A percentile compares a stretch with the other conserved stretches of the same genome.
These are phyloP conservation scores for Crotalus helleri DNA, from an alignment of 2,113 vertebrate genomes.

Conservation along the genomic window DNA sequence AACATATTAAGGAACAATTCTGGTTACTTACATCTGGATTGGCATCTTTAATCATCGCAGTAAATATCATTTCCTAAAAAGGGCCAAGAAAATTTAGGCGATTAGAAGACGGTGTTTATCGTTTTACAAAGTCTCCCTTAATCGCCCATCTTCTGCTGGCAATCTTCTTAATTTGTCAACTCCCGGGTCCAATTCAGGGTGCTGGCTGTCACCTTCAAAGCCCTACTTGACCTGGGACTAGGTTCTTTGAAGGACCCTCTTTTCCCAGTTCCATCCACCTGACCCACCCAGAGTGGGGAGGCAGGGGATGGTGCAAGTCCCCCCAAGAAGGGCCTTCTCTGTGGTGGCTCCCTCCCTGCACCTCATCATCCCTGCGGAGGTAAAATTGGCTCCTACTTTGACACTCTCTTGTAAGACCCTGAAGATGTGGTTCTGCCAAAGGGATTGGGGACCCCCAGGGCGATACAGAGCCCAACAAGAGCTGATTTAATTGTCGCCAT, in stretches of 20 bases:
- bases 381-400: not conserved
- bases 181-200: not conserved
- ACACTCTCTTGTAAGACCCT: not conserved
- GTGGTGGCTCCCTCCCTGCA: not conserved
- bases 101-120: not conserved
- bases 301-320: no score
- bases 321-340: not conserved
- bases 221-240: not conserved
- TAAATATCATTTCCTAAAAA: constrained; percentile 75
- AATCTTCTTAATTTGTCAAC: not conserved
- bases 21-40: constrained; percentile 68
- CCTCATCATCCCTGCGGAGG: no score
- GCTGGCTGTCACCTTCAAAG: not conserved
- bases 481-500: not conserved
- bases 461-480: not conserved
- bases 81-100: not conserved
- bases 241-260: not conserved
- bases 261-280: no score
- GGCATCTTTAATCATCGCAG: constrained; percentile 67
- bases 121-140: not conserved
- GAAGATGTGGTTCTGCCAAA: not conserved
- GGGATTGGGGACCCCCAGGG: not conserved
- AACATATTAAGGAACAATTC: not conserved
- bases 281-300: no score
- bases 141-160: not conserved